phyloP scores from a whole-genome alignment of 2,797 vertebrate genomes.

The Dendrocincla tyrannina region DNA sequence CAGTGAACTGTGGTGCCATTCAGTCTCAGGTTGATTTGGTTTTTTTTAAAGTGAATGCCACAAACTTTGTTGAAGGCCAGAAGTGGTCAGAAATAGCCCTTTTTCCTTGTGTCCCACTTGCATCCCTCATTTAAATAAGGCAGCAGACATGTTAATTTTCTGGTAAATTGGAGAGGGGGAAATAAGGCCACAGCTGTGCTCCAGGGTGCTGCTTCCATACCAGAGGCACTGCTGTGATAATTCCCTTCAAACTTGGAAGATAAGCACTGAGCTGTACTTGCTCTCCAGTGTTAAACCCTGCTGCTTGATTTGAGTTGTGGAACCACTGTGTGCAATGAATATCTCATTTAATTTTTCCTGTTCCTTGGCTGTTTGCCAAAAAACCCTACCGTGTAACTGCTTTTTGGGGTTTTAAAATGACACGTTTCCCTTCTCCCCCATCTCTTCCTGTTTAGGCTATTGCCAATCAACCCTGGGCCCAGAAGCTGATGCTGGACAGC shows the following conservation, averaged over 20 bases:
- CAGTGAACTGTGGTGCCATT: not conserved
- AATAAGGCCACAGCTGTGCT: not conserved
- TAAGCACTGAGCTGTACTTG: not conserved
- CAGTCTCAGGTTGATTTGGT: not conserved
- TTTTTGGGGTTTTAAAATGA: not conserved
- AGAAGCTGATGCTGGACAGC: slow-evolving; percentile 88
- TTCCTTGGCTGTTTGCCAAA: not conserved
- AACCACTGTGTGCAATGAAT: not conserved
- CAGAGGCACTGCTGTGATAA: not conserved
- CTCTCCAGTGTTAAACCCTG: not conserved
- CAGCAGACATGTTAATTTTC: not conserved
- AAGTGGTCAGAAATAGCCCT: not conserved
- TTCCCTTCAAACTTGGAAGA: not conserved
- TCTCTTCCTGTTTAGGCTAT: slow-evolving; percentile 82
- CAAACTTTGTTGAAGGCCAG: not conserved
- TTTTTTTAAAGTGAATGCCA: not conserved
- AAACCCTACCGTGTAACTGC: not conserved
- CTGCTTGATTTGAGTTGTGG: not conserved
- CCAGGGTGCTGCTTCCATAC: not conserved
- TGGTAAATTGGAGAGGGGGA: not conserved
- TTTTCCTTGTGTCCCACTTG: not conserved
- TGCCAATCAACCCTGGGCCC: slow-evolving; percentile 90
- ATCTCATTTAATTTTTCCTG: not conserved
- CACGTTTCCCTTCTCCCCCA: not conserved
- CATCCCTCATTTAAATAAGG: not conserved